Evolutionary conservation across 2,797 vertebrate genomes (phyloP).

Genomic region (Pyrocephalus nanus): DNA sequence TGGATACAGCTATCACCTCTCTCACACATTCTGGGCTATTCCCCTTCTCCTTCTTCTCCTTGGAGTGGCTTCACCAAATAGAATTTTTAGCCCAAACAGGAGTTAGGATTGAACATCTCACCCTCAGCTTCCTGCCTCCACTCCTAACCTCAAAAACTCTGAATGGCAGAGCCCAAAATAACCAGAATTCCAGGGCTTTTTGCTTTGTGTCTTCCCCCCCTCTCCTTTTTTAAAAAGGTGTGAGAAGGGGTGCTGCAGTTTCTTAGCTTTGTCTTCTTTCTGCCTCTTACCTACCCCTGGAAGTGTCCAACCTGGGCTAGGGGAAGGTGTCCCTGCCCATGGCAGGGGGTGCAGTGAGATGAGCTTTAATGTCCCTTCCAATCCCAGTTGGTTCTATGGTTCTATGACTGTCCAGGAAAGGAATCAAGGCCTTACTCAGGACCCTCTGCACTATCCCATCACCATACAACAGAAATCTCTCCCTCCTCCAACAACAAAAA

Average conservation of each 20-base stretch:
- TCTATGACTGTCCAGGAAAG: not conserved
- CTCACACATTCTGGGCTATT: not conserved
- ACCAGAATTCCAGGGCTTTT: not conserved
- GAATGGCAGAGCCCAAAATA: not conserved
- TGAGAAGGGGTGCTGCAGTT: not conserved
- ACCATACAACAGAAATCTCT: not conserved
- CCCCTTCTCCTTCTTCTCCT: not conserved
- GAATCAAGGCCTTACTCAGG: not conserved
- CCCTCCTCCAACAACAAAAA: not conserved
- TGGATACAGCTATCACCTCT: not conserved
- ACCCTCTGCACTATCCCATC: not conserved
- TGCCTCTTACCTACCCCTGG: not conserved
- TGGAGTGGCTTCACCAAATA: not conserved
- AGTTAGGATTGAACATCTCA: not conserved
- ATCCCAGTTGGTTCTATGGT: not conserved
- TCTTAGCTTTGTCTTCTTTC: not conserved
- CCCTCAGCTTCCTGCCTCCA: not conserved
- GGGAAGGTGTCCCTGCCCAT: not conserved
- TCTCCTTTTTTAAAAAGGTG: not conserved
- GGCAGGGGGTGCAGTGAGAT: not conserved
- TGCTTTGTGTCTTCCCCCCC: not conserved
- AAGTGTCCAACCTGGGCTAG: not conserved
- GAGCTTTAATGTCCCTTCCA: not conserved
- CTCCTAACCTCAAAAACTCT: not conserved
- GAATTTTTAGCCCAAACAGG: not conserved